A percentile compares a stretch with the other conserved stretches of the same genome.
Conservation (phyloP, 2,113 vertebrate species). For the Periophthalmodon schlosseri region DNA sequence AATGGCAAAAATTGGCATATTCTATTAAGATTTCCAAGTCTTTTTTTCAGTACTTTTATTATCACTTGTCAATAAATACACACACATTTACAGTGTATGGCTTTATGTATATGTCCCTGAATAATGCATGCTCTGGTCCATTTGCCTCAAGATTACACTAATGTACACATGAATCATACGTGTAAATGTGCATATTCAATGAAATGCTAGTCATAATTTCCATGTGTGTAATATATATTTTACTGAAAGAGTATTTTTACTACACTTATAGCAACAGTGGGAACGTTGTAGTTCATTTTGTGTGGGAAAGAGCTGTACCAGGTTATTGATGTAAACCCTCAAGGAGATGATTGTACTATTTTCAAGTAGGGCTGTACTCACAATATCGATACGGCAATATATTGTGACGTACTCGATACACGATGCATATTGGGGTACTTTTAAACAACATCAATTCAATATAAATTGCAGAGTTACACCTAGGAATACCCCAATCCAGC, state of each 20-base stretch:
- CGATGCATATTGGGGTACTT: too few relatives aligned
- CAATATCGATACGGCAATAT: too few relatives aligned
- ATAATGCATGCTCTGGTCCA: conserved; percentile 1
- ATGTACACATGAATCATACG: neutral
- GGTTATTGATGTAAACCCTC: neutral
- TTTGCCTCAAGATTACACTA: neutral
- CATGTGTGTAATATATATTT: conserved; percentile 2
- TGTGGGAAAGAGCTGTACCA: conserved; percentile 1
- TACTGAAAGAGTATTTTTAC: conserved; percentile 38
- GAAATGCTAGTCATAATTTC: conserved; percentile 11
- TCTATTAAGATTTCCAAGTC: neutral
- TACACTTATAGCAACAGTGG: conserved; percentile 30
- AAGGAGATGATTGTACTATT: too few relatives aligned
- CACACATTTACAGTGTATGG: conserved; percentile 17
- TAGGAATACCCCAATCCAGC: too few relatives aligned
- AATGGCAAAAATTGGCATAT: neutral
- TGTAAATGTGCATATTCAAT: neutral
- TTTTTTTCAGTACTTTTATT: too few relatives aligned
- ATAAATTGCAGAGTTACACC: too few relatives aligned
- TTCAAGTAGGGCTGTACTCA: too few relatives aligned
- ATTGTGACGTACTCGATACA: too few relatives aligned
- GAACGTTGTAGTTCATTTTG: conserved; percentile 24
- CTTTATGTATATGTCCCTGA: neutral
- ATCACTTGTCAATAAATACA: conserved; percentile 5
- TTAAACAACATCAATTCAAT: too few relatives aligned